A percentile compares a stretch with the other conserved stretches of the same genome.
Evolutionary conservation across 2,888 invertebrate genomes (phyloP).

Genomic region (Dysmachus trigonus): DNA sequence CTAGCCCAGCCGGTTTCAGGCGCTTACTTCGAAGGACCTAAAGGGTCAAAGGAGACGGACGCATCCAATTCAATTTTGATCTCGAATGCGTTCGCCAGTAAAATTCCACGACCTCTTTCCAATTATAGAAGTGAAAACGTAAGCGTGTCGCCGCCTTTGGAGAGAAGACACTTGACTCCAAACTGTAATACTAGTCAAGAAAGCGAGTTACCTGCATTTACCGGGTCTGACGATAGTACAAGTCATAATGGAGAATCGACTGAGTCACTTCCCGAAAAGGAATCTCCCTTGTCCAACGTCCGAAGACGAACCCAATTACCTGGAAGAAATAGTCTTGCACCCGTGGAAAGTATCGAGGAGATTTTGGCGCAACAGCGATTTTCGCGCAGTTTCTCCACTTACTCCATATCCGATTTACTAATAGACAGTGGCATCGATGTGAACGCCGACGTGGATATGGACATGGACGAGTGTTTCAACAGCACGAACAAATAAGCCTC

Average conservation of each 20-base stretch:
- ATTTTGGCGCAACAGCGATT: slow-evolving; percentile 61
- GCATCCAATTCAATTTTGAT: background rate
- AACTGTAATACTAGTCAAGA: slow-evolving; percentile 21
- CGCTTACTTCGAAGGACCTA: slow-evolving; percentile 19
- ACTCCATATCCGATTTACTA: slow-evolving; percentile 63
- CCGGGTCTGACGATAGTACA: background rate
- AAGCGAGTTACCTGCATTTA: background rate
- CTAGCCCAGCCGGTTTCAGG: background rate
- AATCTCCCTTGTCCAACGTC: background rate
- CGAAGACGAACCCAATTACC: background rate
- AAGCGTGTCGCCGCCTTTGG: background rate
- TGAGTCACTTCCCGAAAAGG: background rate
- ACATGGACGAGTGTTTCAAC: slow-evolving; percentile 5
- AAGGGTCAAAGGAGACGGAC: background rate
- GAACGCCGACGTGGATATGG: slow-evolving; percentile 51
- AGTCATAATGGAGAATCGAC: background rate
- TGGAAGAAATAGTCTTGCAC: slow-evolving; percentile 45
- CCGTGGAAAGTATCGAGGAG: slow-evolving; percentile 62
- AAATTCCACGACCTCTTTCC: background rate
- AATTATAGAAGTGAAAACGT: background rate
- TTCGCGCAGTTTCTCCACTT: slow-evolving; percentile 61
- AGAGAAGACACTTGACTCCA: background rate
- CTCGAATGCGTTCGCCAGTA: background rate
- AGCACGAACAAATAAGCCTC: background rate
- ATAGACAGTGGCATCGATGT: slow-evolving; percentile 53